Evolutionary conservation across 2,888 invertebrate genomes (phyloP).

Genomic region (Lordiphosa fenestrarum): DNA sequence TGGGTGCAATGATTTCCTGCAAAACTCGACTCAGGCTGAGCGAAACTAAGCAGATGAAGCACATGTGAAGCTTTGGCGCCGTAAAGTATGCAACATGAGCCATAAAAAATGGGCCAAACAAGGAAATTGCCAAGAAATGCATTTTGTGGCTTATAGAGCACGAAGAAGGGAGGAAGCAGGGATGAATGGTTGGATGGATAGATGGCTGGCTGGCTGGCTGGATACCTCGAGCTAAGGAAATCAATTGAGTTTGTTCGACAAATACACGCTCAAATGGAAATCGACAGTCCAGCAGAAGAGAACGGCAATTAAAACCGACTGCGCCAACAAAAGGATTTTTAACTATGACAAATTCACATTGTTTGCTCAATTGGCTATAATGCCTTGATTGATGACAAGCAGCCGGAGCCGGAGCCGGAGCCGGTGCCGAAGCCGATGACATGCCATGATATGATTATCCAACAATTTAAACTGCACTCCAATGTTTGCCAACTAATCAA

Average conservation of each 20-base stretch:
- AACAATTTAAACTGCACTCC: slow-evolving; percentile 46
- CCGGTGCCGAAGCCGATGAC: slow-evolving; percentile 16
- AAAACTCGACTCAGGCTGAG: slow-evolving; percentile 54
- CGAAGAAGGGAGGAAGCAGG: slow-evolving; percentile 28
- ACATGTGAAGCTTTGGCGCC: slow-evolving; percentile 22
- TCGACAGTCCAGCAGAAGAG: slow-evolving; percentile 39
- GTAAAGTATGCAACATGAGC: slow-evolving; percentile 51
- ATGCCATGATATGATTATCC: slow-evolving; percentile 57
- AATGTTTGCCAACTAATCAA: slow-evolving; percentile 51
- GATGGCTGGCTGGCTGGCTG: slow-evolving; percentile 11
- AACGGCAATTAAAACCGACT: slow-evolving; percentile 49
- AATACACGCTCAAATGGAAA: slow-evolving; percentile 62
- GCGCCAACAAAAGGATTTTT: slow-evolving; percentile 35
- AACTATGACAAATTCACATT: slow-evolving; percentile 56
- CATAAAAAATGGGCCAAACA: slow-evolving; percentile 56
- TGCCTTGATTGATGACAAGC: slow-evolving; percentile 45
- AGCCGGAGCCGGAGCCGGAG: slow-evolving; percentile 7
- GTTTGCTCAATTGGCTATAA: slow-evolving; percentile 58
- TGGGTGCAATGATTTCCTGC: slow-evolving; percentile 69
- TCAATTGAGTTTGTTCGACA: slow-evolving; percentile 68
- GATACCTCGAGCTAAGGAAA: slow-evolving; percentile 45
- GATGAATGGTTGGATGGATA: slow-evolving; percentile 11
- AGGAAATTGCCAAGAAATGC: slow-evolving; percentile 67
- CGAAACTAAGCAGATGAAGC: slow-evolving; percentile 58
- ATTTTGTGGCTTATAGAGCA: slow-evolving; percentile 65